Evolutionary conservation across 2,888 invertebrate species (phyloP).

Genomic region (Heliconius ethilla): DNA sequence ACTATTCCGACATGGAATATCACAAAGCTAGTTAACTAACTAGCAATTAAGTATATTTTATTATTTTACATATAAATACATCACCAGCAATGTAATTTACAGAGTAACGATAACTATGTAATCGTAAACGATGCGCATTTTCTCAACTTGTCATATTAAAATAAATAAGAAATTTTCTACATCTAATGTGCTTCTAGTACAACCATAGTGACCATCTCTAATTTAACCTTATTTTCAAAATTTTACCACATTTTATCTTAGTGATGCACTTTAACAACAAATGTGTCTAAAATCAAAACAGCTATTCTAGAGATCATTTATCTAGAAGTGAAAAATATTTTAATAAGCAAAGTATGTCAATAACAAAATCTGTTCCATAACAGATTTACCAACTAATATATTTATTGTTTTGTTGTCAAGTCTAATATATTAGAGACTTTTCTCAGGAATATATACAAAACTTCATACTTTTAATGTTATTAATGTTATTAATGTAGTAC

Average conservation of each 20-base stretch:
- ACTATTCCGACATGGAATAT: constrained; percentile 58
- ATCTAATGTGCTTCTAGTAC: constrained; percentile 18
- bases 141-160: constrained; percentile 21
- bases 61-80: constrained; percentile 45
- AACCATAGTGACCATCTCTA: constrained; percentile 10
- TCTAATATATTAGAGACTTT: background rate
- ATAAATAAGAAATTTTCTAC: background rate
- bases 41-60: constrained; percentile 41
- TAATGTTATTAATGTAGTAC: too few species aligned
- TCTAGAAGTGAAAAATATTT: background rate
- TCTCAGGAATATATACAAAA: background rate
- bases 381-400: background rate
- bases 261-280: background rate
- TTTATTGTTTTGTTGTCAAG: background rate
- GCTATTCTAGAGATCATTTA: background rate
- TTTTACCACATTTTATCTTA: background rate
- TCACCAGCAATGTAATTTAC: constrained; percentile 41
- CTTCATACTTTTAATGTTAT: too few species aligned
- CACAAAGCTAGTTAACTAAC: constrained; percentile 58
- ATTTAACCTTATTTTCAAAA: background rate
- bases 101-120: constrained; percentile 20
- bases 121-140: constrained; percentile 46
- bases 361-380: background rate
- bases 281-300: background rate
- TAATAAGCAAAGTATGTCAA: background rate